A percentile compares a stretch with the other conserved stretches of the same genome.
These are phyloP conservation scores for Apodemus sylvaticus DNA, from an alignment of 2,113 vertebrate species.

Conservation along the genomic window DNA sequence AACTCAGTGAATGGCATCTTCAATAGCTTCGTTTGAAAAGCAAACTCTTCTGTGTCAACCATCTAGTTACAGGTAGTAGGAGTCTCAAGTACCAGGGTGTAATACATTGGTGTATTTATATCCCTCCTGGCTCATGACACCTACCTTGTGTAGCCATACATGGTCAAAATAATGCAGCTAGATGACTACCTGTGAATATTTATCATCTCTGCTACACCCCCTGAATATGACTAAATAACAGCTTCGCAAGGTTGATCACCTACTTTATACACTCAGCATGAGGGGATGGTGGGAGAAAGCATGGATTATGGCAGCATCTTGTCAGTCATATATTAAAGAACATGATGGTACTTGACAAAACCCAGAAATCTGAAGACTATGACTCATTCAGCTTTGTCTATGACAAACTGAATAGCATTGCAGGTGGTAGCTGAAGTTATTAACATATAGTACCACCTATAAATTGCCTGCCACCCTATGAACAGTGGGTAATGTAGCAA, in stretches of 20 bases:
- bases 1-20: background rate
- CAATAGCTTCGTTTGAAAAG: background rate
- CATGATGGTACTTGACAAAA: background rate
- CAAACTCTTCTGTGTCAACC: background rate
- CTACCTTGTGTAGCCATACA: background rate
- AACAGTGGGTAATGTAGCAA: background rate
- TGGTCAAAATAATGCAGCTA: constrained; percentile 19
- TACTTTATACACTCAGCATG: background rate
- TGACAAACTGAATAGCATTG: background rate
- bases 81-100: background rate
- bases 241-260: background rate
- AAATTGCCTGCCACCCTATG: background rate
- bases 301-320: background rate
- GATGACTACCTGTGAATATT: constrained; percentile 25
- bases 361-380: background rate
- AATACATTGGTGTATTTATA: constrained; percentile 8
- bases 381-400: background rate
- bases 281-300: background rate
- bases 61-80: constrained; percentile 24
- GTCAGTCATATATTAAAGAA: background rate
- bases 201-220: background rate
- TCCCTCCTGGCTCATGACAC: background rate
- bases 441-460: background rate
- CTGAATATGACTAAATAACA: constrained; percentile 51
- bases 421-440: background rate